These are phyloP conservation scores for Alethe castanea DNA, from an alignment of 2,113 vertebrate genomes.

Conservation along the genomic window DNA sequence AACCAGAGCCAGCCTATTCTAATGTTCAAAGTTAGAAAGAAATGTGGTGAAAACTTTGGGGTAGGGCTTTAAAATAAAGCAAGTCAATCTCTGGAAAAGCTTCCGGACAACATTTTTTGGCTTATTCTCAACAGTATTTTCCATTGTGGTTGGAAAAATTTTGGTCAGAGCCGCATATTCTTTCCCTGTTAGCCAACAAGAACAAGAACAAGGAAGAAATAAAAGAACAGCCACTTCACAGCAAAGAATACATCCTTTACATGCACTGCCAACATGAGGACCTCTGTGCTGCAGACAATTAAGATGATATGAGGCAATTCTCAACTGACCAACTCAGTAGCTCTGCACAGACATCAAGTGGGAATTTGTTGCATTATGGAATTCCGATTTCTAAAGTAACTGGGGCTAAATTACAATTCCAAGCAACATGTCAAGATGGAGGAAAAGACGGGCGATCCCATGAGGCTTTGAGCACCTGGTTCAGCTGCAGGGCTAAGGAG, in stretches of 20 bases:
- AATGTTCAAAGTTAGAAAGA: constrained; percentile 14
- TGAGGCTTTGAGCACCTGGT: background rate
- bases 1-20: constrained; percentile 22
- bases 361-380: background rate
- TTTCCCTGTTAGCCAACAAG: background rate
- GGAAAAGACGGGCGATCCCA: background rate
- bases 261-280: background rate
- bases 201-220: background rate
- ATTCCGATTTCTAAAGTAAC: background rate
- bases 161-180: constrained; percentile 17
- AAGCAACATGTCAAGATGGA: background rate
- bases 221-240: background rate
- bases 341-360: background rate
- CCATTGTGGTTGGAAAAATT: constrained; percentile 49
- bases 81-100: background rate
- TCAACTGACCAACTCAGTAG: background rate
- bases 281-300: background rate
- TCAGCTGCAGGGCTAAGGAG: background rate
- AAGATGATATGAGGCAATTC: background rate
- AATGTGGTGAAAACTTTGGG: constrained; percentile 20
- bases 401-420: background rate
- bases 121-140: constrained; percentile 12
- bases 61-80: constrained; percentile 37
- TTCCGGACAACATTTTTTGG: constrained; percentile 3
- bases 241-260: background rate